Base-by-base conservation (phyloP, 2,113 vertebrate genomes). In the Salvator merianae region DNA sequence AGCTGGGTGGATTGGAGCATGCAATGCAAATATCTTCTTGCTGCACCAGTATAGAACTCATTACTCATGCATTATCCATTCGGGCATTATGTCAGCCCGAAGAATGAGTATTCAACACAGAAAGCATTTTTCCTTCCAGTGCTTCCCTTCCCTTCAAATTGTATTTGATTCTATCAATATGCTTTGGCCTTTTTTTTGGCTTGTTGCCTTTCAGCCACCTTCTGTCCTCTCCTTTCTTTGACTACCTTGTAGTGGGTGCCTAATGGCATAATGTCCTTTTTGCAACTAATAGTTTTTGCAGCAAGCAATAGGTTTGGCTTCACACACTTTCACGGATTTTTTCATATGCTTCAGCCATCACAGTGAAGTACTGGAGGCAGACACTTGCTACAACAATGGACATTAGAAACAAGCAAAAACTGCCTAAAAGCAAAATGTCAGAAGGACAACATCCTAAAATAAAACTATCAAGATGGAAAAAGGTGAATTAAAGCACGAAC, bases 241-340 rank as follows among this genome's bases (percentile, higher is more conserved):
- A 73, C 77, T 79, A 66, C 59, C 43, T 73, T 63, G 43, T 26
- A 8, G 16, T 79, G 40, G 38, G 50, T 53, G 77, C 16, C 81
- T 84, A 89, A 90, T 87, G 69, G 89, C 77, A 81, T 62, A 36
- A 47, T 79, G 78, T 90, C 77, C 87, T 87, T 59, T 84, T 50
- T 86, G 36, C 82, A 87, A 40, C 59, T 73, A 36, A 63, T 30
- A 63, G 66, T 89, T 93, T 92, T 86, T 93, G 83, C 59, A 78
- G 76, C 38, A 74, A 78, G 62, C 79, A 86, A 81, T 91, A 87
- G 84, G 85, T 91, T 91, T 88, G 90, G 87, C 76, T 82, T 68
- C 36, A 40, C 47, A 18, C 88, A 84, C 55, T 87, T 81, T 73
- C 26, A 79, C 70, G 4, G n/a, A 79, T n/a, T 38, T 66, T 9